A percentile compares a stretch with the other conserved stretches of the same genome.
Conservation (phyloP, 2,113 vertebrate species). For the Xenus cinereus region DNA sequence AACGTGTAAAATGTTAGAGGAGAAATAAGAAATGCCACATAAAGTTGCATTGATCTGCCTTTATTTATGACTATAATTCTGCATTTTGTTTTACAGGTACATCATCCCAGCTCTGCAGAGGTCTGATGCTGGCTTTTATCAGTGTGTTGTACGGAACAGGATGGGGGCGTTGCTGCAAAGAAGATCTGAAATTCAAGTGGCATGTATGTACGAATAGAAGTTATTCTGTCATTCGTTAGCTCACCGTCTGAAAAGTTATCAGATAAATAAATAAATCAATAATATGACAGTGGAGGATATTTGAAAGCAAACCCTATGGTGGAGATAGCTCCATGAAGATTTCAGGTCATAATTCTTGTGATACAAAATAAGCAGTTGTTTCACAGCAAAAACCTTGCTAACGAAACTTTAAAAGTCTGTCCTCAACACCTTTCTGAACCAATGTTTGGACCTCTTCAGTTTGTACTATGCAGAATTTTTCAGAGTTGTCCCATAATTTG, state of each 20-base stretch:
- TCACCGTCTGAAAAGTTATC: not conserved
- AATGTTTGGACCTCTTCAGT: not conserved
- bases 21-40: not conserved
- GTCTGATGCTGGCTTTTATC: conserved; percentile 83
- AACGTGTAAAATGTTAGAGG: not conserved
- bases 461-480: not conserved
- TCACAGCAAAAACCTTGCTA: not conserved
- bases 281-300: not conserved
- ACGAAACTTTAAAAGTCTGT: not conserved
- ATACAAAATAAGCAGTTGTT: not conserved
- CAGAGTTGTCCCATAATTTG: not conserved
- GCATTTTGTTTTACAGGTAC: conserved; percentile 69
- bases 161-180: conserved; percentile 85
- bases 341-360: not conserved
- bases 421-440: not conserved
- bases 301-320: not conserved
- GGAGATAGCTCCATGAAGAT: not conserved
- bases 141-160: conserved; percentile 86
- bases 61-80: not conserved
- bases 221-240: not conserved
- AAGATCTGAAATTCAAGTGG: conserved; percentile 84
- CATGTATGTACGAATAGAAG: conserved; percentile 79
- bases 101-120: conserved; percentile 77
- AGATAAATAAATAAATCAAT: not conserved
- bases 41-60: not conserved